Base-by-base conservation (phyloP, 2,888 invertebrate species). In the Melipona beecheii region DNA sequence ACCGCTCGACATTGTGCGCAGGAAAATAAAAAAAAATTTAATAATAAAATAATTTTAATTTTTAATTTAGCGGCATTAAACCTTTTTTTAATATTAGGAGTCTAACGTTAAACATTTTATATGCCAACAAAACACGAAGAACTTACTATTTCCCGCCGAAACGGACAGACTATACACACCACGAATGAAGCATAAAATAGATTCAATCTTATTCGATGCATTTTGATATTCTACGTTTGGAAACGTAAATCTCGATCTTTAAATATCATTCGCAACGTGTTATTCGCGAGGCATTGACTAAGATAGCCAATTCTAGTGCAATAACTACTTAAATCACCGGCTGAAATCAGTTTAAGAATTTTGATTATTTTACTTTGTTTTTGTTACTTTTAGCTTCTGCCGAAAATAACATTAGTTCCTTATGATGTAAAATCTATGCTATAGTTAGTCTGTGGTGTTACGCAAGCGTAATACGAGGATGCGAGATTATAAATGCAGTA, bases 401-500 rank as follows among this genome's bases (percentile, higher is more conserved):
- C 43, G 43, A 43, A 43, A 11, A 11, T 43, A 43, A 43, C 43
- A 9, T 9, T 43, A 66, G 43, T 21, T 43, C 4, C n/a, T 6
- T n/a, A 15, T 11, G 49, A 68, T 43, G 50, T 50, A 24, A 68
- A 19, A 69, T 69, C 68, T 69, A 69, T 13, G 27, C 5, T 31
- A 52, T 13, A 13, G 11, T 21, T 69, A 2, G 21, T 69, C 27
- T 69, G 21, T 69, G 68, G 17, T 13, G 78, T 72, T 62, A 68
- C 84, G 85, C 85, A 84, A 27, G 75, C 85, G 85, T 75, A 70
- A 24, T 58, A 21, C 3, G n/a, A 64, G 24, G 36, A 77, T 65
- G 56, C 49, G 73, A 86, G 81, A 75, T 85, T 85, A 90, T 90
- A 90, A 90, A 91, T 90, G 89, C 86, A 87, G 78, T 70, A 80